Percentiles rank a stretch among this genome's conserved stretches.
Conservation (phyloP, 2,797 vertebrate species). For the Leptodactylus fallax region DNA sequence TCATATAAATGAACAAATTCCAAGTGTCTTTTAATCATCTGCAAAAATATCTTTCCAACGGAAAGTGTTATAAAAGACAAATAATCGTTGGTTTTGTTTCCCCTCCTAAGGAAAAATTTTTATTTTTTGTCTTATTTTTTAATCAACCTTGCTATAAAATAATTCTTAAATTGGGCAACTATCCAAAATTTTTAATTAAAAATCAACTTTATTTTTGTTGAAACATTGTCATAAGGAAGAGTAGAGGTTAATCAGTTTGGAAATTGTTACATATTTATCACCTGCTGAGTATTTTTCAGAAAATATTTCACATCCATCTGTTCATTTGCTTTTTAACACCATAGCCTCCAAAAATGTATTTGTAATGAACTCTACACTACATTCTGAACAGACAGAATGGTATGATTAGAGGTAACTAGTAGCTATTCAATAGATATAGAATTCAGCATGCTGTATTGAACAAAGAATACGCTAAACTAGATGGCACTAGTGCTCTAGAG, state of each 20-base stretch:
- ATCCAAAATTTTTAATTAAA: background rate
- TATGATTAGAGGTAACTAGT: background rate
- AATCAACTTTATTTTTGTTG: background rate
- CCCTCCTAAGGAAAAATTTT: background rate
- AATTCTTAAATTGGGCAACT: background rate
- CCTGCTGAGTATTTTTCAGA: slow-evolving; percentile 7
- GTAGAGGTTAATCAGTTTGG: slow-evolving; percentile 7
- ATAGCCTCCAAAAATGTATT: background rate
- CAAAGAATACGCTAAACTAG: slow-evolving; percentile 35
- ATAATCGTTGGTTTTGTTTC: background rate
- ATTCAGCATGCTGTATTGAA: background rate
- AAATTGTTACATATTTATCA: slow-evolving; percentile 6
- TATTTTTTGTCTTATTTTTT: background rate
- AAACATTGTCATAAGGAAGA: slow-evolving; percentile 4
- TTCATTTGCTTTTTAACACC: background rate
- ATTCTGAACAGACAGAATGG: background rate
- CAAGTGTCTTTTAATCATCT: background rate
- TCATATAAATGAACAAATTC: background rate
- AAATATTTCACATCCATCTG: background rate
- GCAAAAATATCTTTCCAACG: background rate
- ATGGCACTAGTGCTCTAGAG: slow-evolving; percentile 30
- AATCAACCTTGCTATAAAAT: background rate
- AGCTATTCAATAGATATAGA: background rate
- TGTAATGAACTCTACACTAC: background rate
- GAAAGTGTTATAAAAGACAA: background rate